Evolutionary conservation across 2,113 vertebrate genomes (phyloP).

Genomic region (Tachycineta bicolor): DNA sequence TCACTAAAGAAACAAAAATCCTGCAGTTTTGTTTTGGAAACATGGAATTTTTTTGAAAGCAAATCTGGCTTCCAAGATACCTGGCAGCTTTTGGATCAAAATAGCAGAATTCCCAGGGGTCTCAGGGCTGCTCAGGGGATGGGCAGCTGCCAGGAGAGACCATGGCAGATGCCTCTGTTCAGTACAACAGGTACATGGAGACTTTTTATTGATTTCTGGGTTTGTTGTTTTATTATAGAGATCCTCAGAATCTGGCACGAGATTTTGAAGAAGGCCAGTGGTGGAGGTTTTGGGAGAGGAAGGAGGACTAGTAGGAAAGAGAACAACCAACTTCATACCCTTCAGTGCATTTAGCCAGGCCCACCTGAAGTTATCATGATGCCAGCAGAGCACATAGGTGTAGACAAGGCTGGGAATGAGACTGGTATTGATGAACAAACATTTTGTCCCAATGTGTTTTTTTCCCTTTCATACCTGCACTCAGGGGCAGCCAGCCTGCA

Average conservation of each 20-base stretch:
- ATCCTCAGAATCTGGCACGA: background rate
- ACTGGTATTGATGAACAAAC: background rate
- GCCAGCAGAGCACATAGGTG: background rate
- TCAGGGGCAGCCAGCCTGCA: rapidly evolving
- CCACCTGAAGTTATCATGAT: background rate
- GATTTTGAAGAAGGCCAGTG: background rate
- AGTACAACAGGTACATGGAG: background rate
- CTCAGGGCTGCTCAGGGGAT: background rate
- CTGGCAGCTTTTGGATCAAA: background rate
- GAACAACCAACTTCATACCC: background rate
- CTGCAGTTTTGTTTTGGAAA: slow-evolving; percentile 23
- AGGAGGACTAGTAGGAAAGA: background rate
- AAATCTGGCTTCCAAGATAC: background rate
- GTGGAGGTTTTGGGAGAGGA: background rate
- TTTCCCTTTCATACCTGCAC: background rate
- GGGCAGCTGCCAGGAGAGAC: background rate
- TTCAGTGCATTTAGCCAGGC: background rate
- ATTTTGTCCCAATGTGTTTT: background rate
- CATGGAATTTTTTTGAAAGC: background rate
- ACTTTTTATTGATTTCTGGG: background rate
- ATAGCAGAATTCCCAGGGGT: background rate
- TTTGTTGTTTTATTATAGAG: background rate
- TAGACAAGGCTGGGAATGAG: background rate
- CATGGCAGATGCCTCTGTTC: background rate
- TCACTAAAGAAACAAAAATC: background rate